Base-by-base conservation (phyloP, 2,888 invertebrate species). In the Tachystola acroxantha region DNA sequence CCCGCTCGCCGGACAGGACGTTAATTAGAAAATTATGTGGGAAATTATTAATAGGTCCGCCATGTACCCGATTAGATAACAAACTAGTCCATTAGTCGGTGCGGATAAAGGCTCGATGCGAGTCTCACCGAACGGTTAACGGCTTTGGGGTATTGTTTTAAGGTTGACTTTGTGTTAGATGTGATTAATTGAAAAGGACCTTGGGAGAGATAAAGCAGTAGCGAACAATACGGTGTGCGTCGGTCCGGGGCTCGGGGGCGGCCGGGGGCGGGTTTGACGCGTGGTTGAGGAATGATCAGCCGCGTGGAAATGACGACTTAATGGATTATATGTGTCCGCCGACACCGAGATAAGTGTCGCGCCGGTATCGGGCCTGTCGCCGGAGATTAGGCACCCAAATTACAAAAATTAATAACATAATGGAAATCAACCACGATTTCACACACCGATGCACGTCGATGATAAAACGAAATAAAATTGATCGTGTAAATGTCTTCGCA, bases 281-380 rank as follows among this genome's bases (percentile, higher is more conserved):
- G 79, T 78, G 81, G 78, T 81, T 84, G 81, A 85, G 66, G 81
- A 85, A 85, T 85, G 79, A 82, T 76, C 84, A 82, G 64, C 81
- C 64, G 70, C 56, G 78, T 85, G 84, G 84, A 86, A 86, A 85
- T 85, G 85, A 85, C 82, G 86, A 84, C 80, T 85, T 86, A 86
- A 86, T 86, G 86, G 85, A 86, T 85, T 81, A 86, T 81, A 76
- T 81, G 73, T 86, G 86, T 86, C 78, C 73, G 66, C 69, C 74
- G 82, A 82, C 81, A 80, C 73, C 70, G 65, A 81, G 85, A 85
- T 85, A 85, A 85, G 81, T 85, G 86, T 84, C 82, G 75, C 74
- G 60, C 57, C 72, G 65, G 63, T 69, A 73, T 75, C 73, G 59
- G 66, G 51, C 66, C 68, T 71, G 80, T 81, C 84, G 69, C 62